Evolutionary conservation across 2,888 invertebrate species (phyloP).

Genomic region (Oligia strigilis): DNA sequence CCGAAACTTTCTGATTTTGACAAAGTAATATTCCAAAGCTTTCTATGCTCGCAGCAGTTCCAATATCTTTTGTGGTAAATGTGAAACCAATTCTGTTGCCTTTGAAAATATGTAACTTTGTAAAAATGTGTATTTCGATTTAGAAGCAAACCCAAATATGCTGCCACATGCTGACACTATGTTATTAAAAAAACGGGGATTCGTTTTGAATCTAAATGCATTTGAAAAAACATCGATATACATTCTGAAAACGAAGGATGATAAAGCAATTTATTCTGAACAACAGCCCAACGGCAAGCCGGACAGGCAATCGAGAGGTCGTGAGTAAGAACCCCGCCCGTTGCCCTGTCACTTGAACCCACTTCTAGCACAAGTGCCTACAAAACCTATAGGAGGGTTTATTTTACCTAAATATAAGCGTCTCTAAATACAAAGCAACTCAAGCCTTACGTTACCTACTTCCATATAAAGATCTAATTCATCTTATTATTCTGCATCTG

Average conservation of each 20-base stretch:
- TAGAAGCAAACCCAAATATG: not conserved
- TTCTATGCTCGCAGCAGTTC: constrained; percentile 19
- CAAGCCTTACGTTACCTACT: not conserved
- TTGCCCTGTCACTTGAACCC: not conserved
- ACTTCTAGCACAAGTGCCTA: not conserved
- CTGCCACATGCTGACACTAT: not conserved
- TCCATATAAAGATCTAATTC: not conserved
- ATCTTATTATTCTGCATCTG: too few species aligned
- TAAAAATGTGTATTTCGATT: constrained; percentile 13
- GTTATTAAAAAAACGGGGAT: not conserved
- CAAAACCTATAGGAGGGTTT: not conserved
- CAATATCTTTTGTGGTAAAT: constrained; percentile 46
- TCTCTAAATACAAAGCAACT: not conserved
- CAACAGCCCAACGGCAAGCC: too few species aligned
- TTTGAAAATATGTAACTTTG: constrained; percentile 26
- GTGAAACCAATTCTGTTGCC: constrained; percentile 27
- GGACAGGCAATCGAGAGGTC: not conserved
- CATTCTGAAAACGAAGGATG: not conserved
- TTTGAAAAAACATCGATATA: not conserved
- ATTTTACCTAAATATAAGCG: not conserved
- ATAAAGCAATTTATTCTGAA: not conserved
- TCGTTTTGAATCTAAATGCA: not conserved
- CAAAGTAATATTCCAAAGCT: constrained; percentile 41
- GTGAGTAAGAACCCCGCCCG: too few species aligned
- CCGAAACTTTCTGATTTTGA: constrained; percentile 32